Evolutionary conservation across 2,113 vertebrate genomes (phyloP).

Genomic region (Paradisaea rubra): DNA sequence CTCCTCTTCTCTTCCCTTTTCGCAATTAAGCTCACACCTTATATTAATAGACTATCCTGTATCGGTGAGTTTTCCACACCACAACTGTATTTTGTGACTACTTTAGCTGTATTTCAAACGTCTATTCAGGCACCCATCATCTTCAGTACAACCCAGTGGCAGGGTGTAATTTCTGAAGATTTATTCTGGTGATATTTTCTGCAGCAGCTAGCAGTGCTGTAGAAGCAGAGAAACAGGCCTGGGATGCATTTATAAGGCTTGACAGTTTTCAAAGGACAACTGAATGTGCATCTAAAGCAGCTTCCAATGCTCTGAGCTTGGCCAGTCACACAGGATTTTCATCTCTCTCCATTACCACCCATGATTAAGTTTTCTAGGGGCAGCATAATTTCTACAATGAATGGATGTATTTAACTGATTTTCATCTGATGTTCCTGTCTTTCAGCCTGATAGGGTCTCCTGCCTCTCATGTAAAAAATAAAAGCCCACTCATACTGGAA

Average conservation of each 20-base stretch:
- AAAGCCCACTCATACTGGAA: background rate
- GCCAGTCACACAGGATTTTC: constrained; percentile 38
- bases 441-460: background rate
- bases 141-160: background rate
- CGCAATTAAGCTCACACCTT: background rate
- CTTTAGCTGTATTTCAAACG: background rate
- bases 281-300: background rate
- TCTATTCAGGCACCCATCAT: constrained; percentile 5
- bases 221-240: background rate
- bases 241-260: constrained; percentile 24
- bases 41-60: background rate
- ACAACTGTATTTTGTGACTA: background rate
- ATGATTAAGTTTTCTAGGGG: constrained; percentile 22
- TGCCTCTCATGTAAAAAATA: background rate
- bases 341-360: constrained; percentile 21
- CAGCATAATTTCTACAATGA: constrained; percentile 32
- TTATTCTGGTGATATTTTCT: background rate
- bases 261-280: constrained; percentile 33
- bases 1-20: background rate
- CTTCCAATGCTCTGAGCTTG: constrained; percentile 2
- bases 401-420: constrained; percentile 13
- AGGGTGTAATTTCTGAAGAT: constrained; percentile 11
- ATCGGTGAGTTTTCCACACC: background rate
- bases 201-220: background rate
- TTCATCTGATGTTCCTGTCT: constrained; percentile 6